Base-by-base conservation (phyloP, 2,888 invertebrate genomes). In the Syritta pipiens region DNA sequence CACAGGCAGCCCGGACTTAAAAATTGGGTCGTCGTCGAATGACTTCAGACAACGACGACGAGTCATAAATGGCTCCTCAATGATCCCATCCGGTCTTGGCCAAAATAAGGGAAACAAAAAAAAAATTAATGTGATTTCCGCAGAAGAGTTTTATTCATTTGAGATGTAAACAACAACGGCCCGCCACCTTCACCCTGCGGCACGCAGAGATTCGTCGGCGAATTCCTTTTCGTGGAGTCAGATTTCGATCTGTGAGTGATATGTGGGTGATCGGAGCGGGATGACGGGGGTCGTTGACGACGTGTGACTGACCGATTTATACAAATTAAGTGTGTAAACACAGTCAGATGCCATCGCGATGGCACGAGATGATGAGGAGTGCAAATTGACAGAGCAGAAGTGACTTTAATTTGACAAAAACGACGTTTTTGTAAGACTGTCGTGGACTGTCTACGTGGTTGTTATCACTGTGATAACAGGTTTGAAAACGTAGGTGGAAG, bases 261-360 rank as follows among this genome's bases (percentile, higher is more conserved):
- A n/a, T n/a, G n/a, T n/a, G n/a, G n/a, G n/a, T n/a, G n/a, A n/a
- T n/a, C n/a, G n/a, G n/a, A n/a, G 10, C 10, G 10, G 7, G 5
- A 2, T 4, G 14, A 3, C 7, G 12, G 19, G n/a, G 26, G 10
- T 4, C n/a, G n/a, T n/a, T n/a, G n/a, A 17, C 37, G 37, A 42
- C 42, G 51, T 60, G 59, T 69, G 69, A 59, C 32, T 69, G 69
- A 44, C 69, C 69, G 69, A 60, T 10, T 69, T 60, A 60, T 69
- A 42, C 51, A 44, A 69, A 69, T 69, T 69, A 32, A 17, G 26
- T 51, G 59, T 22, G 42, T 44, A 60, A 60, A 60, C 42, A 51
- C 24, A 30, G 5, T 10, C 4, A 37, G 19, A 17, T 14, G 17
- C 7, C 7, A 37, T 9, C 17, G 7, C 2, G 3, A 6, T 6